Conservation (phyloP, 2,113 vertebrate species). For the Podarcis muralis region DNA sequence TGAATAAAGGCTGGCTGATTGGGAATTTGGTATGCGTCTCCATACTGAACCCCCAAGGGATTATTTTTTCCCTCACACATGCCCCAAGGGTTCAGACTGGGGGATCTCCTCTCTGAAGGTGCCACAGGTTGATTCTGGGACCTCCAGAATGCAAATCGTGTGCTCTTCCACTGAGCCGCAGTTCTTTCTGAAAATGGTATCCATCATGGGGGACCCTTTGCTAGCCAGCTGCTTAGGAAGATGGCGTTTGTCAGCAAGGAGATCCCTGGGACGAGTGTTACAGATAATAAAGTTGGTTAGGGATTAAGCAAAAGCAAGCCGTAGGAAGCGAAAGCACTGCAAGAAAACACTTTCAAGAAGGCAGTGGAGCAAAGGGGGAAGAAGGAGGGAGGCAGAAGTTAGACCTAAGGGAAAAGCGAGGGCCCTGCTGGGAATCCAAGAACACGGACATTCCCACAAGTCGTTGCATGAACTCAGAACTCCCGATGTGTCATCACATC, state of each 20-base stretch:
- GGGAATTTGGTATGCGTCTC: too few species aligned
- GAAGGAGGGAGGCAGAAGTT: not conserved
- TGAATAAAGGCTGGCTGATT: too few species aligned
- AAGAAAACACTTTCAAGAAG: fast-evolving
- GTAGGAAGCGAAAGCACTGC: not conserved
- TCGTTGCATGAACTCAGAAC: not conserved
- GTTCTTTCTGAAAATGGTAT: too few species aligned
- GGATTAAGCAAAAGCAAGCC: not conserved
- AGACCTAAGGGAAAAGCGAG: not conserved
- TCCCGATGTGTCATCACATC: not conserved
- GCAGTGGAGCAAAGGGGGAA: not conserved
- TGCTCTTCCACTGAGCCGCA: too few species aligned
- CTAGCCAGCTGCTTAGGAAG: not conserved
- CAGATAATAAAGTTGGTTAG: not conserved
- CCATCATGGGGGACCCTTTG: not conserved
- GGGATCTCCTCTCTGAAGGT: too few species aligned
- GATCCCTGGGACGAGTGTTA: too few species aligned
- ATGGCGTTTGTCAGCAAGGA: not conserved
- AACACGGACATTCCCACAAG: not conserved
- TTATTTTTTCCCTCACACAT: too few species aligned
- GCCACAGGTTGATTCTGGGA: too few species aligned
- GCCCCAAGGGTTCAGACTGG: too few species aligned
- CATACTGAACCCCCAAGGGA: too few species aligned
- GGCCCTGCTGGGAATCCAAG: not conserved
- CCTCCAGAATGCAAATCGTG: too few species aligned